Evolutionary conservation across 2,888 invertebrate genomes (phyloP).

Genomic region (Aplocera efformata): DNA sequence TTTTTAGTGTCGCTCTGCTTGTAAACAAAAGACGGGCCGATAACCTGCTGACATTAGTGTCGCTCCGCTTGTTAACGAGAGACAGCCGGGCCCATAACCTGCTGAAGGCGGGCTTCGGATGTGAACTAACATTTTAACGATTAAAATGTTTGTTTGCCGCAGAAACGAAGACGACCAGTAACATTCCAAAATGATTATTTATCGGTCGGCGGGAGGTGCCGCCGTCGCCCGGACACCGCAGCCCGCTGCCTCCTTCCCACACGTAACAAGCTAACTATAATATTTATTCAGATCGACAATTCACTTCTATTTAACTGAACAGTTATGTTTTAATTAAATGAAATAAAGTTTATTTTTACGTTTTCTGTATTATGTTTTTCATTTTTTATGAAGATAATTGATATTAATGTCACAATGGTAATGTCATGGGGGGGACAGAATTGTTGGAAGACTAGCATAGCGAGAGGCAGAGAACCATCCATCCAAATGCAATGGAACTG

Average conservation of each 20-base stretch:
- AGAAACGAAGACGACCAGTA: conserved; percentile 75
- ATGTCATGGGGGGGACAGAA: no score
- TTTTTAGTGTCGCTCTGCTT: conserved; percentile 14
- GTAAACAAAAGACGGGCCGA: conserved; percentile 5
- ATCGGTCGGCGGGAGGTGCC: conserved; percentile 41
- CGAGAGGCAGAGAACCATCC: no score
- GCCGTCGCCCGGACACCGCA: conserved; percentile 31
- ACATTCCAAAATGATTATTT: conserved; percentile 75
- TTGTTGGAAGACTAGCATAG: no score
- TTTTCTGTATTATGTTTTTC: conserved; percentile 66
- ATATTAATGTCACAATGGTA: conserved; percentile 19
- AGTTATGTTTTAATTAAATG: conserved; percentile 68
- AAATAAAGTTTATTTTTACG: conserved; percentile 76
- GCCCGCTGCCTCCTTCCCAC: conserved; percentile 31
- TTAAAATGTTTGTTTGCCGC: conserved; percentile 71
- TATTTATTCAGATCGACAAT: conserved; percentile 54
- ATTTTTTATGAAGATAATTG: conserved; percentile 42
- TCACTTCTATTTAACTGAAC: conserved; percentile 53
- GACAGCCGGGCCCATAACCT: neutral
- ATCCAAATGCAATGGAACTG: no score
- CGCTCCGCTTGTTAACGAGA: conserved; percentile 10
- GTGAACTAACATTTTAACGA: conserved; percentile 58
- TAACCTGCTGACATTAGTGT: no score
- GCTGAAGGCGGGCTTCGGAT: conserved; percentile 7
- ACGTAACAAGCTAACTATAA: conserved; percentile 39